Conservation (phyloP, 2,797 vertebrate genomes). For the Muscicapa striata region DNA sequence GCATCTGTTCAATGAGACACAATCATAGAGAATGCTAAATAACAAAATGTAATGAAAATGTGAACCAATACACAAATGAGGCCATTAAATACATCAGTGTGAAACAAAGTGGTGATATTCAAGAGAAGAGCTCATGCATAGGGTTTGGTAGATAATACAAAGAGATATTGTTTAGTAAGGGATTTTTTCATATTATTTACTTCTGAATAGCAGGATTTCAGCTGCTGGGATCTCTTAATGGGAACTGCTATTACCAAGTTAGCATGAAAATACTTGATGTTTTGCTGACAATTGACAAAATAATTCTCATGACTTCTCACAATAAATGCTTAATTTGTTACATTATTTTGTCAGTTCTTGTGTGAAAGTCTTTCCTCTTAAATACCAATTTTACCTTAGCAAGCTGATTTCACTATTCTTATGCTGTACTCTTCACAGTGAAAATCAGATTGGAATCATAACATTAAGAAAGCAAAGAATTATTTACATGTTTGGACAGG, state of each 20-base stretch:
- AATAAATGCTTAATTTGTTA: constrained; percentile 21
- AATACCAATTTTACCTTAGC: not conserved
- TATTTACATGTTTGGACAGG: not conserved
- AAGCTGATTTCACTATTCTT: not conserved
- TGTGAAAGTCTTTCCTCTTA: not conserved
- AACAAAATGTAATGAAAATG: constrained; percentile 77
- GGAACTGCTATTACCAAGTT: constrained; percentile 46
- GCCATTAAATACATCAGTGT: constrained; percentile 68
- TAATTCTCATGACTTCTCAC: constrained; percentile 41
- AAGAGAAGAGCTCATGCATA: constrained; percentile 24
- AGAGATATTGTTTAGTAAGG: constrained; percentile 40
- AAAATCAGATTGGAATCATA: not conserved
- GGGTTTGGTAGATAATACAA: constrained; percentile 23
- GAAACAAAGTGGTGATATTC: constrained; percentile 60
- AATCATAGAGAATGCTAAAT: constrained; percentile 75
- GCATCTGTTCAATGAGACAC: constrained; percentile 82
- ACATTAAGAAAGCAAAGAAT: not conserved
- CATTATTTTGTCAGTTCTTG: not conserved
- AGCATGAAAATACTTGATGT: constrained; percentile 22
- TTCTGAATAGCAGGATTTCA: constrained; percentile 61
- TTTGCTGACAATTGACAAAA: constrained; percentile 54
- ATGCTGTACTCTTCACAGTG: not conserved
- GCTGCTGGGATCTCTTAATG: constrained; percentile 50
- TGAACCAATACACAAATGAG: constrained; percentile 77
- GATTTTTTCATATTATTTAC: constrained; percentile 19